These are phyloP conservation scores for Asbolus verrucosus DNA, from an alignment of 1,140 invertebrate genomes.

Conservation along the genomic window DNA sequence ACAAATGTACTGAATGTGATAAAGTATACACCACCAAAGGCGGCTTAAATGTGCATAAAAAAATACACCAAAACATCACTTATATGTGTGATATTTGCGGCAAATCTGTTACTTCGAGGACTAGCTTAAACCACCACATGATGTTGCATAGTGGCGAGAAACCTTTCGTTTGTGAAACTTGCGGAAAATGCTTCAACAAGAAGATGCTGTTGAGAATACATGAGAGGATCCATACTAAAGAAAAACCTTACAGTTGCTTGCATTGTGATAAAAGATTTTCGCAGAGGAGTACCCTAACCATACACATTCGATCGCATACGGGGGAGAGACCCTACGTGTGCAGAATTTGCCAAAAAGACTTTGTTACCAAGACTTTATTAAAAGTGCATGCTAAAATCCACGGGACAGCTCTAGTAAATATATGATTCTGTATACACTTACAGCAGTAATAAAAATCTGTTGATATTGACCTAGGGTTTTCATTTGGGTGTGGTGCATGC, in stretches of 20 bases:
- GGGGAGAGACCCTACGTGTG: conserved; percentile 48
- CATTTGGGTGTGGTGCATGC: too few species aligned
- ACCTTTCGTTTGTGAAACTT: conserved; percentile 63
- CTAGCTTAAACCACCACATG: conserved; percentile 57
- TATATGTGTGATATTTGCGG: conserved; percentile 63
- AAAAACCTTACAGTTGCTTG: conserved; percentile 64
- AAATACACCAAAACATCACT: conserved; percentile 45
- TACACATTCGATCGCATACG: conserved; percentile 63
- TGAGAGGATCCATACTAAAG: conserved; percentile 64
- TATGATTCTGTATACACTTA: too few species aligned
- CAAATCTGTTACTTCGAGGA: conserved; percentile 56
- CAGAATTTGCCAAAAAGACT: conserved; percentile 52
- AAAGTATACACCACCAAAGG: conserved; percentile 45
- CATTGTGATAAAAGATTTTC: conserved; percentile 71
- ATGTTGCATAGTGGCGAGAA: conserved; percentile 65
- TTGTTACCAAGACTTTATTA: conserved; percentile 52
- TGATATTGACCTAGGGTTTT: too few species aligned
- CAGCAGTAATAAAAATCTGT: too few species aligned
- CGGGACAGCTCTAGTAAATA: conserved; percentile 24
- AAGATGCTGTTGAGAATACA: conserved; percentile 64
- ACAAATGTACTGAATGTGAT: conserved; percentile 50
- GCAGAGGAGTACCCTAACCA: conserved; percentile 51
- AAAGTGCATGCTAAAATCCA: conserved; percentile 48
- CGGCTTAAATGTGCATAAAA: conserved; percentile 43
- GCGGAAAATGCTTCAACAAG: conserved; percentile 57